Evolutionary conservation across 2,113 vertebrate genomes (phyloP), one percentile per base, ranked within the genome.

Genomic region (Lophura nycthemera): DNA sequence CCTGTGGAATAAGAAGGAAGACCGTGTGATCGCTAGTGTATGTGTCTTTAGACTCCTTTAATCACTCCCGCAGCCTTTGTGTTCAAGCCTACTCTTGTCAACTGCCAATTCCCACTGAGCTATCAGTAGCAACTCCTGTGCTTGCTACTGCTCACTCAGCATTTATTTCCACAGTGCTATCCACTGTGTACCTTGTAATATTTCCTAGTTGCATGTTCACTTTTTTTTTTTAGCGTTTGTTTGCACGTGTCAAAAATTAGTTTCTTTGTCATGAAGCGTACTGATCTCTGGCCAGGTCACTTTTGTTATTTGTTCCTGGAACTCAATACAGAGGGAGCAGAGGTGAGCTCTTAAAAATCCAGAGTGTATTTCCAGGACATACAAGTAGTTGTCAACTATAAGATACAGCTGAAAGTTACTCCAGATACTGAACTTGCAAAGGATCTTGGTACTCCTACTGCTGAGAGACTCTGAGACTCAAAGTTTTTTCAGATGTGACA

Each of bases 1-100:
- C 97, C 99, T 99, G 81, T 20, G 88, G 89, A 93, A 74, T 13
- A 27, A 82, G 76, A 88, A 42, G 64, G 70, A 84, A 86, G 83
- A 64, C 84, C 71, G 81, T 92, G 50, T 79, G 71, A 87, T 77
- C 67, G 63, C 56, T 18, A 63, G 24, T 59, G 72, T 81, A 18
- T 4, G 4, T 36, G 43, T 66, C 60, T 80, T 86, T 42, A 70
- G 30, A 57, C 47, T 74, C 60, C 57, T 93, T 84, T 85, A 92
- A 92, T 83, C 38, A 21, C 24, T 79, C 42, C 40, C 45, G 18
- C 11, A 67, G 34, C 16, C 54, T 76, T 47, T 90, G 34, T 80
- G 67, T 65, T 92, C 60, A 47, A 60, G 89, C 81, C 61, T 50
- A 30, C 42, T 74, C 75, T 24, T 88, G 74, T 43, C 75, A 95